phyloP scores from a whole-genome alignment of 2,888 invertebrate genomes.

The Netelia inedita region DNA sequence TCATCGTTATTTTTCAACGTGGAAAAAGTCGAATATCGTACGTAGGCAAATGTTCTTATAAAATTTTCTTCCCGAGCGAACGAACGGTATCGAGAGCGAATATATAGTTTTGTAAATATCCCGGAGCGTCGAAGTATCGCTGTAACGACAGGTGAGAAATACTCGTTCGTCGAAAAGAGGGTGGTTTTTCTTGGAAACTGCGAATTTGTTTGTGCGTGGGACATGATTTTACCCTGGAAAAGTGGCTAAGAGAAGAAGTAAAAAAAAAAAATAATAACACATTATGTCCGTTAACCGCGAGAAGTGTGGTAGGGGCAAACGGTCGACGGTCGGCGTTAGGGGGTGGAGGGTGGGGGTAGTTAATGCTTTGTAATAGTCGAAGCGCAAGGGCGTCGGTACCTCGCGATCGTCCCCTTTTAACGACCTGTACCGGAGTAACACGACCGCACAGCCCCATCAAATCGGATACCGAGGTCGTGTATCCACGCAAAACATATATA shows the following conservation, averaged over 20 bases:
- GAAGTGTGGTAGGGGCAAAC: constrained; percentile 71
- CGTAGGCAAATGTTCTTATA: neutral
- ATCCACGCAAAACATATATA: constrained; percentile 46
- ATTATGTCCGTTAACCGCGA: constrained; percentile 75
- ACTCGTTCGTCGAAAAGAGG: neutral
- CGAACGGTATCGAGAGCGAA: neutral
- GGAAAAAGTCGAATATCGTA: neutral
- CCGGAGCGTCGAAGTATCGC: neutral
- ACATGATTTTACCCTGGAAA: constrained; percentile 37
- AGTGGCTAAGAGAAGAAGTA: constrained; percentile 24
- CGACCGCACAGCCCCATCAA: constrained; percentile 80
- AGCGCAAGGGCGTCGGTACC: constrained; percentile 70
- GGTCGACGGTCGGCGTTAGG: constrained; percentile 68
- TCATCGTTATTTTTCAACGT: neutral
- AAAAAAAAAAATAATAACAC: constrained; percentile 67
- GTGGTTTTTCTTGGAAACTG: constrained; percentile 14
- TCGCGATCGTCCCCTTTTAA: constrained; percentile 78
- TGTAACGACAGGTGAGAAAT: neutral
- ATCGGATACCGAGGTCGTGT: constrained; percentile 75
- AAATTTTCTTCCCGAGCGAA: constrained; percentile 14
- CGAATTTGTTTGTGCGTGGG: constrained; percentile 17
- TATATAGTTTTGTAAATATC: neutral
- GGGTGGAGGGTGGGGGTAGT: constrained; percentile 70
- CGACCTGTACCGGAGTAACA: constrained; percentile 79
- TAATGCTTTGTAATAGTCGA: constrained; percentile 81